These are phyloP conservation scores for Cnemophilus loriae DNA, from an alignment of 2,113 vertebrate genomes.

Conservation along the genomic window DNA sequence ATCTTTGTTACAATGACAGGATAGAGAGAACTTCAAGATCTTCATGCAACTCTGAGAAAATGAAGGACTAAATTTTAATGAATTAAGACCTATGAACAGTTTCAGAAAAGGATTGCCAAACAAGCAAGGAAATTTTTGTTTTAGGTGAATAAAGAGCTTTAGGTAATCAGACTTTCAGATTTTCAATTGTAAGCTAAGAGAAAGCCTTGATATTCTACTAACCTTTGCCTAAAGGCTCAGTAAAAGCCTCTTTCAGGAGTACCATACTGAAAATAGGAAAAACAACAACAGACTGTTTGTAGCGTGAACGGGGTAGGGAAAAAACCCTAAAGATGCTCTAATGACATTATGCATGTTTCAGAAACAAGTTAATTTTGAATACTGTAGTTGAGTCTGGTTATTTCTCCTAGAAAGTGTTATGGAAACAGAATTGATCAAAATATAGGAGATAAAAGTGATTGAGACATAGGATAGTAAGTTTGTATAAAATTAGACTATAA, in stretches of 20 bases:
- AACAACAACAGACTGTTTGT: neutral
- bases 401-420: neutral
- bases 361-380: neutral
- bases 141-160: neutral
- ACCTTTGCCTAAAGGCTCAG: neutral
- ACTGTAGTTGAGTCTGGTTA: neutral
- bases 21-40: neutral
- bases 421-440: neutral
- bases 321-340: neutral
- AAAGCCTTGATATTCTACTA: neutral
- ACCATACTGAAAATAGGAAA: neutral
- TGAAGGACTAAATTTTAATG: neutral
- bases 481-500: neutral
- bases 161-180: neutral
- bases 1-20: neutral
- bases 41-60: neutral
- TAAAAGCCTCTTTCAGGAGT: neutral
- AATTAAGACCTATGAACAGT: neutral
- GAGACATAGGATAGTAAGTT: neutral
- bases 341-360: neutral
- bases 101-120: neutral
- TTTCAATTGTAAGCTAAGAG: neutral
- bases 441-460: neutral
- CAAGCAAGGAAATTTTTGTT: neutral
- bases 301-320: neutral